Evolutionary conservation across 2,797 vertebrate genomes (phyloP).

Genomic region (Callimico goeldii): DNA sequence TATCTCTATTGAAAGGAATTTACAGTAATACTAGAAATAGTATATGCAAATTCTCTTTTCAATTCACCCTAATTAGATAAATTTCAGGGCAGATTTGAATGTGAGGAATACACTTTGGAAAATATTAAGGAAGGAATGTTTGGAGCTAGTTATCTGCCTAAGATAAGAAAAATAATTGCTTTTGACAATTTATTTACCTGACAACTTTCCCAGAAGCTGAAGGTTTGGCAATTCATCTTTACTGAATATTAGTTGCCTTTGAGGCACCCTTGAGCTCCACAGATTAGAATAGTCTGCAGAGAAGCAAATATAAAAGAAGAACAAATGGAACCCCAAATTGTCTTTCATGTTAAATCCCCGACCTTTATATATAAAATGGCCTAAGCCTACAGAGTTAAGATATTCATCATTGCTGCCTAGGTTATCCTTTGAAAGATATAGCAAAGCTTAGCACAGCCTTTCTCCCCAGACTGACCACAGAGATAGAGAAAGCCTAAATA

Average conservation of each 20-base stretch:
- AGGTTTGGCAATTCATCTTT: conserved; percentile 13
- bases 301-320: conserved; percentile 45
- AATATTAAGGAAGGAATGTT: conserved; percentile 38
- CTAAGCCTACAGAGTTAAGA: neutral
- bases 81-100: conserved; percentile 56
- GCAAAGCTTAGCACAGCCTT: neutral
- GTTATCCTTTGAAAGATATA: conserved; percentile 50
- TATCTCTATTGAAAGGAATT: conserved; percentile 8
- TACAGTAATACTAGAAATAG: conserved; percentile 53
- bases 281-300: neutral
- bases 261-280: neutral
- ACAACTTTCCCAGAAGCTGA: conserved; percentile 30
- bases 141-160: conserved; percentile 44
- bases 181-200: conserved; percentile 27
- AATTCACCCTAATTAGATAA: conserved; percentile 33
- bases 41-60: conserved; percentile 48
- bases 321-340: neutral
- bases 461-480: neutral
- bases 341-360: conserved; percentile 17
- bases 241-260: neutral
- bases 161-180: conserved; percentile 58
- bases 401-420: neutral
- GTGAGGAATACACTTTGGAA: conserved; percentile 24
- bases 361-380: neutral
- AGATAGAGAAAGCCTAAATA: conserved; percentile 31